Base-by-base conservation (phyloP, 2,113 vertebrate species). In the Oxygymnocypris stewartii region DNA sequence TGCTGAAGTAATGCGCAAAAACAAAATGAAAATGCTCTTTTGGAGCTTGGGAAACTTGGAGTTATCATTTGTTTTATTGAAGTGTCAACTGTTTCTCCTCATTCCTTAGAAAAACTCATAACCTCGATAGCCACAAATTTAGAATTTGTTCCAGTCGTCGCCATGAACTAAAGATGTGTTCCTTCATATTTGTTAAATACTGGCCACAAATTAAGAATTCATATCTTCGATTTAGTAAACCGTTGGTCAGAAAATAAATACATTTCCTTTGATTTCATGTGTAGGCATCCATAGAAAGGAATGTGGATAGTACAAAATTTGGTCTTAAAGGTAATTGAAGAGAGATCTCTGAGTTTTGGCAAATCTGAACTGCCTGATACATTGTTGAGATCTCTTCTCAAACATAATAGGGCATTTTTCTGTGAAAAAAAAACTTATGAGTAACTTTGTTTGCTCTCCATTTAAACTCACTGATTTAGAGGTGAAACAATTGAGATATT, bases 401-500 rank as follows among this genome's bases (percentile, higher is more conserved):
- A 75, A 47, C 42, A 75, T 23, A 74, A n/a, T 42, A 44, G 37
- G 37, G 35, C 8, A 40, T 75, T 75, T 75, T 47, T 47, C 42
- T 28, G 73, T 14, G 23, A 20, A 23, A 14, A 51, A 6, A 14
- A 4, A 18, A 18, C 18, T 57, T 57, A 57, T 20, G 57, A n/a
- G 57, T n/a, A 61, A 13, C 73, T 6, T 11, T 54, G 76, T 78
- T 78, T 51, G 49, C n/a, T 31, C 44, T 51, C 16, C 14, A 23
- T 35, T 51, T 51, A 54, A 54, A 18, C 28, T 9, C 28, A 78
- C n/a, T 31, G 49, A 31, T 78, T 54, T 78, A 35, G 20, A 78
- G 13, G 12, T 44, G 73, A 75, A 75, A 75, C 42, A 76, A 13
- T 47, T 75, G 74, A 47, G 74, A 75, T 75, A 75, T 75, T 47